These are phyloP conservation scores for Myocastor coypus DNA, from an alignment of 2,113 vertebrate species.

Conservation along the genomic window DNA sequence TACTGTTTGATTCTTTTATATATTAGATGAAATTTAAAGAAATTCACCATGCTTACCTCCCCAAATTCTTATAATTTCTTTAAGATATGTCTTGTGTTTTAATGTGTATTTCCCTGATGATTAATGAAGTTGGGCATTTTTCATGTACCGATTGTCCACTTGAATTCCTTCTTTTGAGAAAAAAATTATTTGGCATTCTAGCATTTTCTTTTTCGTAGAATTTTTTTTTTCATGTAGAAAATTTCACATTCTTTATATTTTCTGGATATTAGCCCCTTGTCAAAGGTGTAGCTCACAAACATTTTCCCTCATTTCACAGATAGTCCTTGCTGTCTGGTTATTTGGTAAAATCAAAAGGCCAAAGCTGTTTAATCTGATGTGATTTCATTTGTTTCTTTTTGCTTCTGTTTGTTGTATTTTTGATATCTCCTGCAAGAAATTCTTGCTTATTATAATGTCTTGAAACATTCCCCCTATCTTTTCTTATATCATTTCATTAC, in stretches of 20 bases:
- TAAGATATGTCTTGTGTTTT: background rate
- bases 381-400: background rate
- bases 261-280: background rate
- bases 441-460: background rate
- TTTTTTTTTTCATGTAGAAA: background rate
- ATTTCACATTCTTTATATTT: background rate
- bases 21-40: background rate
- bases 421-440: background rate
- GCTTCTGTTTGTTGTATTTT: background rate
- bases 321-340: background rate
- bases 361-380: background rate
- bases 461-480: background rate
- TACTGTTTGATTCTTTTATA: background rate
- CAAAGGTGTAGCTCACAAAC: background rate
- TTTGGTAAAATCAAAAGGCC: background rate
- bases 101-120: background rate
- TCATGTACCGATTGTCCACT: background rate
- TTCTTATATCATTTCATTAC: background rate
- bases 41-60: background rate
- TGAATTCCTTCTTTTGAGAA: background rate
- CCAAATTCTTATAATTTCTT: background rate
- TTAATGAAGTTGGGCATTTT: background rate
- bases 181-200: background rate
- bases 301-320: background rate
- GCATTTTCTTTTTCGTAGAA: background rate